These are phyloP conservation scores for Crenichthys baileyi DNA, from an alignment of 2,797 vertebrate species.

Conservation along the genomic window DNA sequence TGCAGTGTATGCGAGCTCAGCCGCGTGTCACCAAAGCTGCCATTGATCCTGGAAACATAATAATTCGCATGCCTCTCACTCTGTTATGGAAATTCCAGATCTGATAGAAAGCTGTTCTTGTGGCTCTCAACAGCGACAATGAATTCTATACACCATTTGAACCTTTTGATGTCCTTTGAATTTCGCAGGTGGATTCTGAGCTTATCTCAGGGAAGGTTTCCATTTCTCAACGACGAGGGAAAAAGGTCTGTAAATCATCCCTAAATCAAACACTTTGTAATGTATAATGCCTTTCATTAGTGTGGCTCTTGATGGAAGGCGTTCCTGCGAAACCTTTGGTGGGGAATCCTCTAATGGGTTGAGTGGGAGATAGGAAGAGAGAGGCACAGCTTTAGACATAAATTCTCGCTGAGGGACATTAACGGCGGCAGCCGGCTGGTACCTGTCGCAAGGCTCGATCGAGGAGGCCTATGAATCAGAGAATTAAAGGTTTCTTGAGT, in stretches of 20 bases:
- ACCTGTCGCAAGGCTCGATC: slow-evolving; percentile 59
- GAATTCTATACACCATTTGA: slow-evolving; percentile 67
- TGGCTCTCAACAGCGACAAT: slow-evolving; percentile 41
- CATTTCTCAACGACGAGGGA: slow-evolving; percentile 43
- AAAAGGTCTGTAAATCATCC: slow-evolving; percentile 73
- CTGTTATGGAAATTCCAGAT: slow-evolving; percentile 73
- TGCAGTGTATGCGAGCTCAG: slow-evolving; percentile 31
- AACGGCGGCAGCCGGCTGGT: slow-evolving; percentile 63
- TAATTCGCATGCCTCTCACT: slow-evolving; percentile 59
- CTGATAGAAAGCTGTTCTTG: slow-evolving; percentile 64
- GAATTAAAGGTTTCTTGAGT: slow-evolving; percentile 64
- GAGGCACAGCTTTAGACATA: slow-evolving; percentile 69
- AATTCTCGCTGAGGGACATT: slow-evolving; percentile 74
- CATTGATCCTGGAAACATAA: slow-evolving; percentile 61
- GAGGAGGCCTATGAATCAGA: slow-evolving; percentile 68
- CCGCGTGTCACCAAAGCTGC: slow-evolving; percentile 56
- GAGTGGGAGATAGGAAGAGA: slow-evolving; percentile 62
- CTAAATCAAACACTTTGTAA: slow-evolving; percentile 82
- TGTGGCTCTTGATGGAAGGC: slow-evolving; percentile 69
- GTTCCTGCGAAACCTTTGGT: slow-evolving; percentile 59
- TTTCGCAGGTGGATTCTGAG: slow-evolving; percentile 58
- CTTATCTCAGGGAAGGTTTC: slow-evolving; percentile 70
- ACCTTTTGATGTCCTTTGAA: slow-evolving; percentile 77
- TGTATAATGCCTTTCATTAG: slow-evolving; percentile 81
- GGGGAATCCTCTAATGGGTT: slow-evolving; percentile 72